Conservation (phyloP, 2,797 vertebrate genomes). For the Poecilia wingei region DNA sequence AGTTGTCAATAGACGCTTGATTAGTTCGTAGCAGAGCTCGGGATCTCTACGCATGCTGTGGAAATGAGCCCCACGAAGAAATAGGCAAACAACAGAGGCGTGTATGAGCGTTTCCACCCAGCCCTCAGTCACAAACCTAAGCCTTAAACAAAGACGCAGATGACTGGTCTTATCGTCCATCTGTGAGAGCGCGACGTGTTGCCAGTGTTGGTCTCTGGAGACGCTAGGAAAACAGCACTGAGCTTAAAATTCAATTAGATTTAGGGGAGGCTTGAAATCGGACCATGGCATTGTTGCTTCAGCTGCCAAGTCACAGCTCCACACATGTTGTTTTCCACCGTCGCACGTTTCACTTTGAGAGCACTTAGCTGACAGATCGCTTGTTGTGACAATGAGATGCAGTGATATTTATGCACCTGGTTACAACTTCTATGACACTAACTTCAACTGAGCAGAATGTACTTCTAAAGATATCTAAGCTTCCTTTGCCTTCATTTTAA, state of each 20-base stretch:
- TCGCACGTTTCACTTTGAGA: slow-evolving; percentile 32
- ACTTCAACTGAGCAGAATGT: neutral
- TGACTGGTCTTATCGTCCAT: slow-evolving; percentile 61
- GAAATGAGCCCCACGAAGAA: neutral
- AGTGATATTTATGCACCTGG: neutral
- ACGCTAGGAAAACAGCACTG: slow-evolving; percentile 28
- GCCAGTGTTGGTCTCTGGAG: slow-evolving; percentile 57
- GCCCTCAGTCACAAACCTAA: slow-evolving; percentile 18
- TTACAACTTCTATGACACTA: neutral
- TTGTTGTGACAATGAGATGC: slow-evolving; percentile 1
- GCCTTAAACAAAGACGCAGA: slow-evolving; percentile 49
- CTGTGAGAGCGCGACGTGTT: slow-evolving; percentile 53
- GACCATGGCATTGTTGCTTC: slow-evolving; percentile 41
- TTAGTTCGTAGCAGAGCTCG: slow-evolving; percentile 18
- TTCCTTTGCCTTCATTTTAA: neutral
- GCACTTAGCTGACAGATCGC: slow-evolving; percentile 28
- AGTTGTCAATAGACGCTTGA: neutral
- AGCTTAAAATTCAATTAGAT: slow-evolving; percentile 65
- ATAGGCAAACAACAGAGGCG: slow-evolving; percentile 25
- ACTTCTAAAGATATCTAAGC: neutral
- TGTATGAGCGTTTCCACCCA: slow-evolving; percentile 29
- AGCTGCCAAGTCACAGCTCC: slow-evolving; percentile 33
- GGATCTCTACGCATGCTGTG: neutral
- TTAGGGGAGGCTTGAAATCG: slow-evolving; percentile 46
- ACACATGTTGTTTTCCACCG: slow-evolving; percentile 28